A percentile compares a stretch with the other conserved stretches of the same genome.
Evolutionary conservation across 2,113 vertebrate genomes (phyloP).

Genomic region (Tenrec ecaudatus): DNA sequence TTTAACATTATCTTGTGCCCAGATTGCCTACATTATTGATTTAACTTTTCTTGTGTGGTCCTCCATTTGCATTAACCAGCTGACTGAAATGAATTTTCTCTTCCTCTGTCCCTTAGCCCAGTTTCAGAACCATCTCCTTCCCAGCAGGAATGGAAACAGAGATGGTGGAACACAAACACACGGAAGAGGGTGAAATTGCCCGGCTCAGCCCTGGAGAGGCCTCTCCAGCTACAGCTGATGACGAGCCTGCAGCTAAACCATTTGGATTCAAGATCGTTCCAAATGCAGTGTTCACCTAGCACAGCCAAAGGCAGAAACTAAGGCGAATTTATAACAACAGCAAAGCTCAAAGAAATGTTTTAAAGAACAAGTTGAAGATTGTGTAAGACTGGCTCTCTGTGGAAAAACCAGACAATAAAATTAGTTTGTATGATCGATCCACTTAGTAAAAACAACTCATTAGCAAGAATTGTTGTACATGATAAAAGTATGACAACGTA

Average conservation of each 20-base stretch:
- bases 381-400: background rate
- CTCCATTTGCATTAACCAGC: background rate
- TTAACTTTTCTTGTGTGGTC: background rate
- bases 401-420: slow-evolving; percentile 34
- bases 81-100: slow-evolving; percentile 28
- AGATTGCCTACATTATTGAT: slow-evolving; percentile 15
- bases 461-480: slow-evolving; percentile 14
- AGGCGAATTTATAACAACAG: background rate
- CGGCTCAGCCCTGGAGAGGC: background rate
- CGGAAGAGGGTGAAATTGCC: background rate
- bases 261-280: slow-evolving; percentile 27
- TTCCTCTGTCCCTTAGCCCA: background rate
- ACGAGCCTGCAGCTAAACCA: background rate
- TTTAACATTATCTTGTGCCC: slow-evolving; percentile 8
- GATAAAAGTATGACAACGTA: background rate
- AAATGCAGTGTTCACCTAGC: background rate
- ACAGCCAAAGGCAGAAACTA: background rate
- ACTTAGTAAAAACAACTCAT: slow-evolving; percentile 41
- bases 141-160: slow-evolving; percentile 40
- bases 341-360: slow-evolving; percentile 53
- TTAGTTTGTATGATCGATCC: background rate
- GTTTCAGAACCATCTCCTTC: slow-evolving; percentile 60
- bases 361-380: slow-evolving; percentile 32
- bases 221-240: background rate
- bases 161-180: background rate